Evolutionary conservation across 2,888 invertebrate genomes (phyloP), one percentile per base, ranked within the genome.

Genomic region (Cantharis rufa): DNA sequence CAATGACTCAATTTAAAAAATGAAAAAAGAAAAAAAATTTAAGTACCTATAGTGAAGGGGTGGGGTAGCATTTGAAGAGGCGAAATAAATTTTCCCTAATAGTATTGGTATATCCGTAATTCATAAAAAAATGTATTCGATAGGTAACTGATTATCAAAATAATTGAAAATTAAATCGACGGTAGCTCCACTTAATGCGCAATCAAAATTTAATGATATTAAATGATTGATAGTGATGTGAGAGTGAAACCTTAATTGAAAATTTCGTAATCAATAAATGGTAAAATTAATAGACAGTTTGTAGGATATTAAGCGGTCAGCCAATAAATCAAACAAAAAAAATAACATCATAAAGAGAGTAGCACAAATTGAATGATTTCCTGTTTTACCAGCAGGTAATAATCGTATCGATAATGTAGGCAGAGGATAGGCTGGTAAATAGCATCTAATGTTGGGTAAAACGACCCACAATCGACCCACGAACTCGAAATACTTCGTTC

Each of bases 331-430:
- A 82, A 82, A 81, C 80, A 81, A 76, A 71, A 79, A 80, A 79
- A 80, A 80, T 76, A 81, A 80, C 78, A 80, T 83, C 82, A 83
- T 82, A 78, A 80, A 81, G 80, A 83, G 81, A 82, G 81, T 80
- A 82, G 81, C 80, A 80, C 82, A 83, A 84, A 84, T 84, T 84
- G 83, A 84, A 84, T 84, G 83, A 84, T 84, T 84, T 84, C 84
- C 83, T 82, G 83, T 80, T 80, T 81, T 81, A 84, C 80, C 81
- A 82, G 80, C 83, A 83, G 83, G 83, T 83, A 84, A 84, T 83
- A 82, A 79, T 81, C 80, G 79, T 82, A 79, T 78, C 80, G 71
- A 70, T 71, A 78, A 76, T 75, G 80, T 80, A 76, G 76, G 78
- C 71, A 78, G 72, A 70, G 73, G 71, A 68, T 69, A 61, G 62